phyloP scores from a whole-genome alignment of 2,888 invertebrate species.

The Shargacucullia verbasci region DNA sequence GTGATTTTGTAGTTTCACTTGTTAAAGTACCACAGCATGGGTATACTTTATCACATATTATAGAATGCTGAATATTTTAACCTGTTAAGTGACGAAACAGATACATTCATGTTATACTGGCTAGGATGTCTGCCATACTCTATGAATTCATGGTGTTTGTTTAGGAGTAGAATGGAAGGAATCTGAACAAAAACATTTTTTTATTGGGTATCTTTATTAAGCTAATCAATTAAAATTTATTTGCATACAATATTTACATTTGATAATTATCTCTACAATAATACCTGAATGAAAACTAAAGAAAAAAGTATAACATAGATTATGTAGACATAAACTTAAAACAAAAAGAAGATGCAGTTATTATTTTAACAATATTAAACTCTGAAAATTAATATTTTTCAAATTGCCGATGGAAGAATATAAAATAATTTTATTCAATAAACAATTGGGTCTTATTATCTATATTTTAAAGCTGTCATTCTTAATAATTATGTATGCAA shows the following conservation, averaged over 20 bases:
- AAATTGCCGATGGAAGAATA: conserved; percentile 26
- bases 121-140: too few relatives aligned
- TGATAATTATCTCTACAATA: conserved; percentile 39
- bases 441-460: conserved; percentile 66
- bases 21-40: too few relatives aligned
- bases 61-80: too few relatives aligned
- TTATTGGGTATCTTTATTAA: conserved; percentile 72
- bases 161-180: not conserved
- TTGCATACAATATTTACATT: conserved; percentile 65
- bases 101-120: too few relatives aligned
- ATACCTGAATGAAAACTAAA: conserved; percentile 18
- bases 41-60: too few relatives aligned
- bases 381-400: conserved; percentile 1
- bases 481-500: conserved; percentile 73
- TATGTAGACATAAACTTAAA: conserved; percentile 13
- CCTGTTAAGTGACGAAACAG: too few relatives aligned
- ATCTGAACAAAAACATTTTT: conserved; percentile 9
- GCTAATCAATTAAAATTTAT: conserved; percentile 71
- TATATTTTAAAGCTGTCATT: conserved; percentile 76
- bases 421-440: conserved; percentile 34
- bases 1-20: too few relatives aligned
- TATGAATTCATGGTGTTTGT: too few relatives aligned
- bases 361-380: conserved; percentile 1
- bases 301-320: conserved; percentile 1
- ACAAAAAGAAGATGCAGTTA: conserved; percentile 6